Conservation (phyloP, 1,140 invertebrate genomes). For the Papilio helenus region DNA sequence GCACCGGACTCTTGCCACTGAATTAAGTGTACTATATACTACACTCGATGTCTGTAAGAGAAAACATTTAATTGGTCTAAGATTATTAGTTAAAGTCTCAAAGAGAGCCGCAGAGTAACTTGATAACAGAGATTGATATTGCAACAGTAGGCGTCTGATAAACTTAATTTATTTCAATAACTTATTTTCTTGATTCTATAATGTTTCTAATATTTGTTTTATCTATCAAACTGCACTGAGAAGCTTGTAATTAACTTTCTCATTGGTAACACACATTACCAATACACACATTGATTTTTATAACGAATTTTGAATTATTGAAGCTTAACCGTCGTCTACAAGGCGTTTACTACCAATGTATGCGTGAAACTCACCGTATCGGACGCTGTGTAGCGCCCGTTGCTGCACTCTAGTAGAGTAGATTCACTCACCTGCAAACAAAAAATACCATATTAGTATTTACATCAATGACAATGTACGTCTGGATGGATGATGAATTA, state of each 20-base stretch:
- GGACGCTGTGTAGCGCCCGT: slow-evolving; percentile 79
- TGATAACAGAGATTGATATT: neutral
- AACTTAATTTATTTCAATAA: neutral
- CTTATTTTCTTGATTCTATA: no score
- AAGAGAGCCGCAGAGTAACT: neutral
- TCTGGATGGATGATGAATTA: no score
- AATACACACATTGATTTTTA: neutral
- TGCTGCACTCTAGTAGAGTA: slow-evolving; percentile 82
- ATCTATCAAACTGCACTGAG: no score
- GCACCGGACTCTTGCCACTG: slow-evolving; percentile 42
- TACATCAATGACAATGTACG: neutral
- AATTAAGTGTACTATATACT: slow-evolving; percentile 38
- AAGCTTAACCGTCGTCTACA: neutral
- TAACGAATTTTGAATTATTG: neutral
- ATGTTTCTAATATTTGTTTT: no score
- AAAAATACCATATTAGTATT: slow-evolving; percentile 48
- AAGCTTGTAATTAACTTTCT: neutral
- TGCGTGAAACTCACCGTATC: slow-evolving; percentile 76
- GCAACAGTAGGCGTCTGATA: neutral
- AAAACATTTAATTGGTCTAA: slow-evolving; percentile 28
- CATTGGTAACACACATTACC: neutral
- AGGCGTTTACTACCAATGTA: slow-evolving; percentile 43
- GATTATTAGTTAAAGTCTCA: neutral
- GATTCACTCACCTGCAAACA: slow-evolving; percentile 79
- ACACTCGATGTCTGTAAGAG: slow-evolving; percentile 19